Percentiles rank a stretch among this genome's conserved stretches.
phyloP scores from a whole-genome alignment of 1,140 invertebrate genomes.

The Procambarus virginalis region DNA sequence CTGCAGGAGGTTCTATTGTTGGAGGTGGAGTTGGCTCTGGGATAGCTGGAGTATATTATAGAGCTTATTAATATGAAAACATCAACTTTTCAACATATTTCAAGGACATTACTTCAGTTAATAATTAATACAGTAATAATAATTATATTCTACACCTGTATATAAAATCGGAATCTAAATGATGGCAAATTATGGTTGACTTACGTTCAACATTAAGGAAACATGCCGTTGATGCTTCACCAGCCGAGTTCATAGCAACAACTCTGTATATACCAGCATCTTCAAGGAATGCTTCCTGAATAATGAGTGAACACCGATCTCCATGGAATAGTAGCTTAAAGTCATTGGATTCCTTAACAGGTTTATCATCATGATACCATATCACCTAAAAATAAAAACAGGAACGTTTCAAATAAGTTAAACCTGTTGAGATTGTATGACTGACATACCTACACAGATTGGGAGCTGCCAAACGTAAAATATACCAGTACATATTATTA shows the following conservation, averaged over 20 bases:
- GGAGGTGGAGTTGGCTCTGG: conserved; percentile 51
- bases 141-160: not conserved
- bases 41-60: conserved; percentile 22
- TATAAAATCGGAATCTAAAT: not conserved
- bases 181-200: not conserved
- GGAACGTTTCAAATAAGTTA: too few relatives aligned
- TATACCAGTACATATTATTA: too few relatives aligned
- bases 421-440: too few relatives aligned
- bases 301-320: conserved; percentile 86
- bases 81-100: not conserved
- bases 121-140: not conserved
- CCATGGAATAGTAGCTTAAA: conserved; percentile 87
- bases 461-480: too few relatives aligned
- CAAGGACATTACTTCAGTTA: not conserved
- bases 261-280: conserved; percentile 88
- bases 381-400: conserved; percentile 78
- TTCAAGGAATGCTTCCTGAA: conserved; percentile 83
- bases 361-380: conserved; percentile 89
- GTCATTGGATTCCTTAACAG: conserved; percentile 89
- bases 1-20: conserved; percentile 23
- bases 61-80: not conserved
- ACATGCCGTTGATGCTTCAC: conserved; percentile 85
- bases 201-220: conserved; percentile 77
- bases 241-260: conserved; percentile 86
- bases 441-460: too few relatives aligned